Conservation (phyloP, 2,888 invertebrate species). For the Bellardia bayeri region DNA sequence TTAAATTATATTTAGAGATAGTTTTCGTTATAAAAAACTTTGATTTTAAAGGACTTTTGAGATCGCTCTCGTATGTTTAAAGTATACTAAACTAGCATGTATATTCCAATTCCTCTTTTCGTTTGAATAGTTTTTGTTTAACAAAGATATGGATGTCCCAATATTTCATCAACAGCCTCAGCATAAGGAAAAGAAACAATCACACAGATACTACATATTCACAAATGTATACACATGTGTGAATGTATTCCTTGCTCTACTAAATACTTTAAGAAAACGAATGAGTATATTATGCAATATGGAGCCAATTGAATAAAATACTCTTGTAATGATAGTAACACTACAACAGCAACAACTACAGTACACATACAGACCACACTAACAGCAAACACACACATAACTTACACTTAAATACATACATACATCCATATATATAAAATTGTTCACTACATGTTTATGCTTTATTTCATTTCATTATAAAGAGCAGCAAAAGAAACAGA, state of each 20-base stretch:
- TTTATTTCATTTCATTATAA: constrained; percentile 55
- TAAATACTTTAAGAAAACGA: constrained; percentile 41
- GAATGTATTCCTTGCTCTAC: background rate
- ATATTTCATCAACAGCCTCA: constrained; percentile 60
- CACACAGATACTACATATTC: background rate
- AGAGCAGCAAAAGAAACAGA: background rate
- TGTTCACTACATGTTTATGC: constrained; percentile 33
- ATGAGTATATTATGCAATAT: constrained; percentile 59
- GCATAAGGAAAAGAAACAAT: background rate
- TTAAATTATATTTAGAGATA: no score
- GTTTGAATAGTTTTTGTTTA: constrained; percentile 56
- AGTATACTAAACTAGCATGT: constrained; percentile 14
- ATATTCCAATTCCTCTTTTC: constrained; percentile 40
- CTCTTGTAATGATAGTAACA: constrained; percentile 45
- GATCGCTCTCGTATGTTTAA: background rate
- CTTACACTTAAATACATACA: background rate
- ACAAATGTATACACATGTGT: background rate
- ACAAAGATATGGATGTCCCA: constrained; percentile 61
- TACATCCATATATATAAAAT: background rate
- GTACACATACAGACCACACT: constrained; percentile 15
- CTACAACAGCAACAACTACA: constrained; percentile 9
- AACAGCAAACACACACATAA: constrained; percentile 18
- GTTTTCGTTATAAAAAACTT: no score
- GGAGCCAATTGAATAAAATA: constrained; percentile 63
- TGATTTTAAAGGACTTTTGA: background rate